Evolutionary conservation across 1,140 invertebrate species (phyloP).

Genomic region (Triops cancriformis): DNA sequence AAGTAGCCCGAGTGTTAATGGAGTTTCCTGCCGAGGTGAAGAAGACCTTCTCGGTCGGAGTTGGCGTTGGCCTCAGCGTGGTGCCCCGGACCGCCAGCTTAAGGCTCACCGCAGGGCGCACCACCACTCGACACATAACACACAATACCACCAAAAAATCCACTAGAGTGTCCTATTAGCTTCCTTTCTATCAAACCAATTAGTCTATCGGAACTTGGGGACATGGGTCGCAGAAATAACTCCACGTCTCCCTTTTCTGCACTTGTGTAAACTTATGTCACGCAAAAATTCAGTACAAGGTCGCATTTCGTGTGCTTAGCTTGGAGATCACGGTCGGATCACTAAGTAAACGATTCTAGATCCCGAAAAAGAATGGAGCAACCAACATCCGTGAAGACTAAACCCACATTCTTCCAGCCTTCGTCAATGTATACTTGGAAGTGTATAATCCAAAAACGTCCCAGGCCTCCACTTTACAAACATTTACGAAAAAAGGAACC

Average conservation of each 20-base stretch:
- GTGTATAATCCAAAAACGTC: neutral
- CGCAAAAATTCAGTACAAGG: neutral
- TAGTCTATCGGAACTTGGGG: neutral
- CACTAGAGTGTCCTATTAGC: neutral
- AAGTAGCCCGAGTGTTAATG: neutral
- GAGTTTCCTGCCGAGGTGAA: constrained; percentile 12
- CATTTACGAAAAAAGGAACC: too few relatives aligned
- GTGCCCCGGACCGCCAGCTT: constrained; percentile 7
- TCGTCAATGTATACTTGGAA: neutral
- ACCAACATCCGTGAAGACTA: neutral
- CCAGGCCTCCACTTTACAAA: too few relatives aligned
- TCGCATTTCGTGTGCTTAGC: neutral
- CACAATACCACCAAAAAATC: neutral
- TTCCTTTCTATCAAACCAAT: neutral
- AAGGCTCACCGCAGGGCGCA: constrained; percentile 6
- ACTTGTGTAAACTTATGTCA: too few relatives aligned
- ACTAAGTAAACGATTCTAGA: neutral
- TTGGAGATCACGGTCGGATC: neutral
- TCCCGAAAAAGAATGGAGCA: neutral
- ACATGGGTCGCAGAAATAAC: neutral
- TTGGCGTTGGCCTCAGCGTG: constrained; percentile 8
- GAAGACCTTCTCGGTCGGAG: constrained; percentile 12
- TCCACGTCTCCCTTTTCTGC: neutral
- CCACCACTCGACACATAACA: neutral
- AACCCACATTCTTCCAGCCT: neutral